phyloP scores from a whole-genome alignment of 2,888 invertebrate species.

The Lysandra bellargus region DNA sequence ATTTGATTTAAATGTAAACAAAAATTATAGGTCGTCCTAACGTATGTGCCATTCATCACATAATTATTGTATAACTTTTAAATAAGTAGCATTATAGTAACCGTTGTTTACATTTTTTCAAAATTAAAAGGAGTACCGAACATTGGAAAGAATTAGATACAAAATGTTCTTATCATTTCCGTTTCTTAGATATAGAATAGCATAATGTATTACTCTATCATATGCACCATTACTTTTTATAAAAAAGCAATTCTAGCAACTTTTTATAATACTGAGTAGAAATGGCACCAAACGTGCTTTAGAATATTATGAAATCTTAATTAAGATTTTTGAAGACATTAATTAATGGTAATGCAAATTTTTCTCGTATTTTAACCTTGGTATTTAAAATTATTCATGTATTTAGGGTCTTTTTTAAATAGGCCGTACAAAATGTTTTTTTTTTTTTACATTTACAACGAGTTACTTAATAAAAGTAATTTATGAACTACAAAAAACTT shows the following conservation, averaged over 20 bases:
- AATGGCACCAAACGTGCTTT: background rate
- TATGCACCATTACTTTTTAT: conserved; percentile 14
- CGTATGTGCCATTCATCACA: no score
- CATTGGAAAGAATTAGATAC: background rate
- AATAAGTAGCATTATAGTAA: no score
- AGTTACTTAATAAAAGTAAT: background rate
- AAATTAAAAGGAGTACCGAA: background rate
- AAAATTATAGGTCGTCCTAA: no score
- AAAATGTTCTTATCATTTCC: background rate
- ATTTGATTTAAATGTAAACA: no score
- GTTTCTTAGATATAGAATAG: background rate
- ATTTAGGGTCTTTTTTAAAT: conserved; percentile 1
- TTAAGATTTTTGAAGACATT: no score
- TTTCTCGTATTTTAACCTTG: background rate
- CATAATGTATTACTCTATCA: background rate
- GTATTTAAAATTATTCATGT: background rate
- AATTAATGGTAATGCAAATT: background rate
- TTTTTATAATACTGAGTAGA: conserved; percentile 13
- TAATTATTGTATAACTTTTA: no score
- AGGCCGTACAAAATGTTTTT: conserved; percentile 6
- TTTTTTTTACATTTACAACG: background rate
- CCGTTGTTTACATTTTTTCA: no score
- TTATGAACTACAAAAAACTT: background rate
- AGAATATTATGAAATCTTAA: background rate
- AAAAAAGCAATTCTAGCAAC: background rate